phyloP scores from a whole-genome alignment of 2,888 invertebrate species.

The Sclerodermus sp. region DNA sequence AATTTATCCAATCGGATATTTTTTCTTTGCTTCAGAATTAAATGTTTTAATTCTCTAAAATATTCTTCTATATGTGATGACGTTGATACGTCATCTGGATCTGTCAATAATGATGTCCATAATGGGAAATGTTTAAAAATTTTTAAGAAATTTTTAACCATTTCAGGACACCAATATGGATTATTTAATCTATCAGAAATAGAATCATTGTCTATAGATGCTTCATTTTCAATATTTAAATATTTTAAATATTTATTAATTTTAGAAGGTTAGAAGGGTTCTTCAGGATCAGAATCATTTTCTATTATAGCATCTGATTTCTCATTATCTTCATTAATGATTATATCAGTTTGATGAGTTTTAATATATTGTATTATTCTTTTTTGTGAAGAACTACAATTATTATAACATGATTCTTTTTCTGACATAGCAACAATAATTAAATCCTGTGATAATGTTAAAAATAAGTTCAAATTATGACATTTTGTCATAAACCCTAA shows the following conservation, averaged over 20 bases:
- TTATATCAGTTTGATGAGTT: background rate
- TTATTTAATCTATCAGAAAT: too few species aligned
- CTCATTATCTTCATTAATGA: background rate
- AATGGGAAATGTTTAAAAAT: too few species aligned
- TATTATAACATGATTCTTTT: background rate
- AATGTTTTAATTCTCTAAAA: too few species aligned
- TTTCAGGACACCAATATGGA: background rate
- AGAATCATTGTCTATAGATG: too few species aligned
- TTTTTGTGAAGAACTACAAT: slow-evolving; percentile 16
- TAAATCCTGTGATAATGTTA: background rate
- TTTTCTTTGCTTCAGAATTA: too few species aligned
- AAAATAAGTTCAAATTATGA: background rate
- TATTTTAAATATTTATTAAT: background rate
- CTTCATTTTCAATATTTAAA: background rate
- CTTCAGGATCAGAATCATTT: too few species aligned
- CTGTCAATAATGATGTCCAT: too few species aligned
- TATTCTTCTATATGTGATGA: too few species aligned
- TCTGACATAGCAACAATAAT: background rate
- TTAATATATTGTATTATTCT: slow-evolving; percentile 10
- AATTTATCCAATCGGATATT: too few species aligned
- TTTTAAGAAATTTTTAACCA: too few species aligned
- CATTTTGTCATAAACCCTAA: slow-evolving; percentile 11
- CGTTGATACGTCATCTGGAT: too few species aligned
- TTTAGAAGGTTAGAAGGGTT: background rate
- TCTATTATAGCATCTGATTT: background rate